Evolutionary conservation across 2,797 vertebrate species (phyloP).

Genomic region (Squalus acanthias): DNA sequence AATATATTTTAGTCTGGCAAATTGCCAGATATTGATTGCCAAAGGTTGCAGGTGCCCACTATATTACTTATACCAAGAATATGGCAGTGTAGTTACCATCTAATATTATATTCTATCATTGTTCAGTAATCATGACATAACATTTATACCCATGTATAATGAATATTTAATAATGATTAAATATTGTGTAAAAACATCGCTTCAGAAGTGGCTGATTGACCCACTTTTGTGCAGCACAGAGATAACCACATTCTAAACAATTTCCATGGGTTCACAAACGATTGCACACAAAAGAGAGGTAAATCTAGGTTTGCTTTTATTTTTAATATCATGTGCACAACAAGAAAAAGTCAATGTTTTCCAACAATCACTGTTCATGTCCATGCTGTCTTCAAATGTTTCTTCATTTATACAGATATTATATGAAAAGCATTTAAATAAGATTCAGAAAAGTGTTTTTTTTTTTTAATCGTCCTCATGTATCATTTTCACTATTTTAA

Average conservation of each 20-base stretch:
- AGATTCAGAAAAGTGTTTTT: background rate
- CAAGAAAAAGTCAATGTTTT: background rate
- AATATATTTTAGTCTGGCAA: background rate
- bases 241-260: background rate
- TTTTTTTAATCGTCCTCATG: background rate
- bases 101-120: background rate
- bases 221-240: background rate
- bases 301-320: background rate
- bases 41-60: background rate
- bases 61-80: background rate
- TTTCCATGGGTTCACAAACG: background rate
- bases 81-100: background rate
- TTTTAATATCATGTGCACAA: background rate
- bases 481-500: background rate
- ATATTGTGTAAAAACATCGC: background rate
- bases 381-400: background rate
- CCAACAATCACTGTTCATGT: background rate
- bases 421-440: background rate
- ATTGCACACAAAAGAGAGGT: background rate
- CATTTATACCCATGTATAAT: background rate
- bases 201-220: background rate
- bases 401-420: background rate
- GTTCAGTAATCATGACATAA: background rate
- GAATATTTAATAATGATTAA: background rate
- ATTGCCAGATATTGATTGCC: background rate